Conservation (phyloP, 1,140 invertebrate species). For the Cydia pomonella region DNA sequence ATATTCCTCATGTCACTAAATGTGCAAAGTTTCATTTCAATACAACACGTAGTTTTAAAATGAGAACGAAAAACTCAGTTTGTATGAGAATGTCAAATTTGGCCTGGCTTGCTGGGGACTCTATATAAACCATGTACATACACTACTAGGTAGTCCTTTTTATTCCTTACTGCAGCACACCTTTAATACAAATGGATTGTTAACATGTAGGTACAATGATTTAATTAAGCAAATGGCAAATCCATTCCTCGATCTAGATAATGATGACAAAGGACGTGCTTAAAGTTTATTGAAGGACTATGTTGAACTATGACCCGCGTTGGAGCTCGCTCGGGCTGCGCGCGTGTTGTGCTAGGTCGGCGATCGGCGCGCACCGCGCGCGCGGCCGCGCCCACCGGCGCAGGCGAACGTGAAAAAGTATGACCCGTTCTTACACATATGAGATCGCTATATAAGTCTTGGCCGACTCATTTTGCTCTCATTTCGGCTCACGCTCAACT, state of each 20-base stretch:
- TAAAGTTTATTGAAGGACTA: slow-evolving; percentile 2
- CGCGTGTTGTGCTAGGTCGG: slow-evolving; percentile 14
- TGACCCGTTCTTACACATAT: slow-evolving; percentile 80
- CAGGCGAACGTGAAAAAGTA: slow-evolving; percentile 78
- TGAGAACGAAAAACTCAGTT: too few relatives aligned
- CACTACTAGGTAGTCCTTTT: too few relatives aligned
- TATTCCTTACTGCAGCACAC: too few relatives aligned
- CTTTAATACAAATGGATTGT: slow-evolving; percentile 9
- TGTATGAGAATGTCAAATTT: too few relatives aligned
- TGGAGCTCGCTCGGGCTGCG: neutral
- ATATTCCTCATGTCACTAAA: too few relatives aligned
- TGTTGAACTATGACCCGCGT: slow-evolving; percentile 25
- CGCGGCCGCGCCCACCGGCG: slow-evolving; percentile 64
- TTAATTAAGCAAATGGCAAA: neutral
- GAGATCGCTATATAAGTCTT: slow-evolving; percentile 78
- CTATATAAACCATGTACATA: too few relatives aligned
- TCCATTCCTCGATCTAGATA: neutral
- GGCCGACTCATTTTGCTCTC: slow-evolving; percentile 74
- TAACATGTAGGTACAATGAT: neutral
- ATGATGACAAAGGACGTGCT: slow-evolving; percentile 12
- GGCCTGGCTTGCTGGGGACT: too few relatives aligned
- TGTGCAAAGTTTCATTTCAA: too few relatives aligned
- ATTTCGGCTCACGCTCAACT: slow-evolving; percentile 72
- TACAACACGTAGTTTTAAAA: too few relatives aligned
- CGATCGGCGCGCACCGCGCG: slow-evolving; percentile 33